Base-by-base conservation (phyloP, 2,888 invertebrate genomes). In the Camptogramma bilineatum region DNA sequence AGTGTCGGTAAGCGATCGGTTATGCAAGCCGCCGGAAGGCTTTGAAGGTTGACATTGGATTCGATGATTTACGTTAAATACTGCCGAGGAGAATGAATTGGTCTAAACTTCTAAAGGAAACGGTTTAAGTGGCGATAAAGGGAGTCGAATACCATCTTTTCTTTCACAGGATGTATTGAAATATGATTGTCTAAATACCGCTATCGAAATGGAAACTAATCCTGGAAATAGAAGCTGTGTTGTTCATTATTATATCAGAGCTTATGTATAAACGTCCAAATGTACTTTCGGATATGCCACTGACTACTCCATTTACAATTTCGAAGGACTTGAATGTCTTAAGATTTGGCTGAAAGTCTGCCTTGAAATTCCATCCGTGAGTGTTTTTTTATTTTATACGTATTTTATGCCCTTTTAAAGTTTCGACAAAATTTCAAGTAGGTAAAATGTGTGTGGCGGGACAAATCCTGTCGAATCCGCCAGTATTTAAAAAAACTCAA, bases 1-100 rank as follows among this genome's bases (percentile, higher is more conserved):
- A 88, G 88, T 84, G 86, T 85, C 80, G 83, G 87, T 87, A 85
- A 90, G 85, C 84, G 87, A 87, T 84, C 84, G 78, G 82, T 74
- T 89, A 87, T 87, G 89, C 90, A 90, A 90, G 84, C 80, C 84
- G 85, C 78, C 81, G 66, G 72, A 52, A 65, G 65, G 62, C 71
- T 71, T 73, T 72, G 64, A 73, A 81, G 79, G 85, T 13, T 85
- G 85, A 85, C 86, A 84, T 69, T 72, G 62, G 69, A 71, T 80
- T 78, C 70, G 44, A 79, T 87, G 88, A 88, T 88, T 86, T 84
- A 86, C 84, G 82, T 86, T 82, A 80, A 85, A 85, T 86, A 85
- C 84, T 85, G 83, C 80, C 75, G 69, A 72, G n/a, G 72, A 87
- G 83, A 87, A 87, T 80, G 80, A 85, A 85, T 87, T 87, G 84